Conservation (phyloP, 2,113 vertebrate species). For the Pelecanoides urinatrix region DNA sequence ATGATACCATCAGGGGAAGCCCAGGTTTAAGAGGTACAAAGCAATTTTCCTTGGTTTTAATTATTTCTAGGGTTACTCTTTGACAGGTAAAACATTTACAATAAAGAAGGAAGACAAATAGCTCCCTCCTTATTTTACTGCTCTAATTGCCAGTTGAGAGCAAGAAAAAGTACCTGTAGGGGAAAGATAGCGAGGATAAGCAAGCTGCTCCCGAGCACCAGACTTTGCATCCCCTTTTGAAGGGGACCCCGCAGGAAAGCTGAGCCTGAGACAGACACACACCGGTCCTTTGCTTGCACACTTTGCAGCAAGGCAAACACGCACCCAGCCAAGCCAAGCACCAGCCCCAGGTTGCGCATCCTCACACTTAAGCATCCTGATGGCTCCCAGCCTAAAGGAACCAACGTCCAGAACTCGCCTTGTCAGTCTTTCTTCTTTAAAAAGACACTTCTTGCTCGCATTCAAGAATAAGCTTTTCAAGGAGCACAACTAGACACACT, state of each 20-base stretch:
- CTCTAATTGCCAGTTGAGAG: neutral
- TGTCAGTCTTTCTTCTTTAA: neutral
- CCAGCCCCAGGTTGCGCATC: neutral
- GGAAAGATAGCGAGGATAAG: neutral
- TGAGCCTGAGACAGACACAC: neutral
- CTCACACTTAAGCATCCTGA: rapidly evolving
- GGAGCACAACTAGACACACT: neutral
- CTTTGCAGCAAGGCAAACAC: rapidly evolving
- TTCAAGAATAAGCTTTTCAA: neutral
- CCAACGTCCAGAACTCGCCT: neutral
- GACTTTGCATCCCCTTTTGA: neutral
- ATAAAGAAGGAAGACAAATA: neutral
- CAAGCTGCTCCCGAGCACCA: rapidly evolving
- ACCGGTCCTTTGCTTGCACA: neutral
- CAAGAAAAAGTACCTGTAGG: neutral
- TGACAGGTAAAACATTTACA: neutral
- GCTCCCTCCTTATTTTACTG: neutral
- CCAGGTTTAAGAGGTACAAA: neutral
- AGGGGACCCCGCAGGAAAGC: neutral
- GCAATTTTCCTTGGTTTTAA: neutral
- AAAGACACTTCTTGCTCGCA: neutral
- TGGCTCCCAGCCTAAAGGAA: neutral
- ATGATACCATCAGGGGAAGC: neutral
- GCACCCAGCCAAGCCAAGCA: neutral
- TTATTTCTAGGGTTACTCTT: neutral